Evolutionary conservation across 2,797 vertebrate species (phyloP), one percentile per base, ranked within the genome.

Genomic region (Anguilla marmorata): DNA sequence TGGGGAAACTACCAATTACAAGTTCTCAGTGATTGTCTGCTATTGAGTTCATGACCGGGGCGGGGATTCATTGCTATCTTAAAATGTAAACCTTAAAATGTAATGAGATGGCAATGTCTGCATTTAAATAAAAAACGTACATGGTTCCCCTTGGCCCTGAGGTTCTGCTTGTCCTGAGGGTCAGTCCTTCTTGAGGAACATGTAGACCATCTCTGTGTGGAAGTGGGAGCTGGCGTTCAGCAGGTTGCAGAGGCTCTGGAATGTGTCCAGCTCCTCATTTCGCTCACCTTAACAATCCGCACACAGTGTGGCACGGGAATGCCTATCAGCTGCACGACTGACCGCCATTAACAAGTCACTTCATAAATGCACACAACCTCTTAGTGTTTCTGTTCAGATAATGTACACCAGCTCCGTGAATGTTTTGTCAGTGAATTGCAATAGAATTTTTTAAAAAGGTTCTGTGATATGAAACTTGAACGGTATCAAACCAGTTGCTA

Each of bases 201-300:
- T 92, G 89, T 91, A 95, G n/a, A 98, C 93, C 87, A 98, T 94
- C 87, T 96, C 96, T 12, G 97, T 96, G 86, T 98, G 97, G 93
- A 98, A 98, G 91, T 91, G 96, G 24, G 97, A 96, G 21, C 96
- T 96, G 52, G 97, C 96, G 12, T 96, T 95, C 21, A 98, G 90
- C 21, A 98, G 95, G 93, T 96, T 93, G 69, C 96, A 96, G 7
- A 98, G 90, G 74, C 93, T 96, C 90, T 96, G 89, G 90, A 97
- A 96, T 89, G 69, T 92, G 90, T 95, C 95, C 88, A 96, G 89
- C 30, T 97, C 95, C 24, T 96, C 96, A 0, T 94, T 91, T 1
- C 1, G 92, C 84, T 94, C 92, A 16, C 90, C 96, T 96, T 91
- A 21, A 89, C 45, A 92, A 91, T 80, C 41, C 74, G 84, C 48